Conservation (phyloP, 2,888 invertebrate species). For the Cosmorhoe ocellata region DNA sequence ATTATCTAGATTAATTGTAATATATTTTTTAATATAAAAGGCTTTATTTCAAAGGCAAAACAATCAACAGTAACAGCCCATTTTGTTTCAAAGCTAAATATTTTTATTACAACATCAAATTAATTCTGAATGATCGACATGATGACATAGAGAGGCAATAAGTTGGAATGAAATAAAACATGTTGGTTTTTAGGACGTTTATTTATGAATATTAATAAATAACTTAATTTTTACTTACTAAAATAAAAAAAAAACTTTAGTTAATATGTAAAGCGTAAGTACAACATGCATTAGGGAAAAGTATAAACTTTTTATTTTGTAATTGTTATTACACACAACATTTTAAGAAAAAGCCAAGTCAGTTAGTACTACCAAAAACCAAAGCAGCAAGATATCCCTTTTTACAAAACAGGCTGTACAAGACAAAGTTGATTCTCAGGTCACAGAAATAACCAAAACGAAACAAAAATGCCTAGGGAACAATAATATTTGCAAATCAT, state of each 20-base stretch:
- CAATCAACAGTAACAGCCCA: not conserved
- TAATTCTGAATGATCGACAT: not conserved
- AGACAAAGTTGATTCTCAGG: too few relatives aligned
- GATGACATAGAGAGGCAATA: slow-evolving; percentile 16
- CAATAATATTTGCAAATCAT: too few relatives aligned
- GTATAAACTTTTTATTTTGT: too few relatives aligned
- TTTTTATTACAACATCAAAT: slow-evolving; percentile 6
- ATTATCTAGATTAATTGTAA: not conserved
- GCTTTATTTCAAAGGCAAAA: too few relatives aligned
- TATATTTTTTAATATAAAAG: too few relatives aligned
- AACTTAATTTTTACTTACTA: not conserved
- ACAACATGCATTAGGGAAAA: too few relatives aligned
- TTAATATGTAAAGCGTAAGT: not conserved
- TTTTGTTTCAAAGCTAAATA: slow-evolving; percentile 6
- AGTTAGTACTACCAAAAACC: not conserved
- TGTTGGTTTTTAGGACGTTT: slow-evolving; percentile 44
- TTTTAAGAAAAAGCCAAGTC: not conserved
- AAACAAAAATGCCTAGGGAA: too few relatives aligned
- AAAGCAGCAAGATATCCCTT: not conserved
- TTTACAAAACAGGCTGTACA: too few relatives aligned
- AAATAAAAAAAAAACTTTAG: not conserved
- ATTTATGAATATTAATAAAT: slow-evolving; percentile 30
- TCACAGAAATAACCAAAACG: too few relatives aligned
- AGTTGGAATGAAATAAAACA: slow-evolving; percentile 56
- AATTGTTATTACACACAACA: too few relatives aligned